Percentiles rank a stretch among this genome's conserved stretches.
Evolutionary conservation across 1,140 invertebrate species (phyloP).

Genomic region (Euura saliciscinereae): DNA sequence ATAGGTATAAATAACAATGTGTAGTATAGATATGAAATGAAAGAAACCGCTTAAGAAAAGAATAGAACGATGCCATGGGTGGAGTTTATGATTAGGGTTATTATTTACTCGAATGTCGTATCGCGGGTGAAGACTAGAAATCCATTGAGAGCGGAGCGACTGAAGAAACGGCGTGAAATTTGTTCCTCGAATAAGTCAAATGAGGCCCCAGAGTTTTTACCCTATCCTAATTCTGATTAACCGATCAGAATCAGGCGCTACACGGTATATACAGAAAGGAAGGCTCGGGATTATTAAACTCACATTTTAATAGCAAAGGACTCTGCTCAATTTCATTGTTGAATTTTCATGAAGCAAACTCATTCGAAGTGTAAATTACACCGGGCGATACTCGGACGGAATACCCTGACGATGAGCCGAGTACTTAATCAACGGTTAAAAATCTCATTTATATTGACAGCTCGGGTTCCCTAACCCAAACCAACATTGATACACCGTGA

Average conservation of each 20-base stretch:
- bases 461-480: not conserved
- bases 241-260: not conserved
- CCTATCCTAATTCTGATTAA: not conserved
- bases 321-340: not conserved
- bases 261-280: not conserved
- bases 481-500: no score
- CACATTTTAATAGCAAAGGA: not conserved
- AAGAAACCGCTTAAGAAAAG: no score
- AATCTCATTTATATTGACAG: conserved; percentile 5
- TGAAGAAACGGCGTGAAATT: not conserved
- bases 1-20: no score
- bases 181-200: not conserved
- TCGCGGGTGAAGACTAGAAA: not conserved
- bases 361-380: not conserved
- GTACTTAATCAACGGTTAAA: not conserved
- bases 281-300: not conserved
- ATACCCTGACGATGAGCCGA: not conserved
- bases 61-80: not conserved
- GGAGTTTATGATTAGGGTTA: not conserved
- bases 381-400: not conserved
- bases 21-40: no score
- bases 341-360: conserved; percentile 7
- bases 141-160: not conserved
- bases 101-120: not conserved
- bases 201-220: not conserved